Percentiles rank a stretch among this genome's conserved stretches.
phyloP scores from a whole-genome alignment of 1,140 invertebrate species.

The Phortica variegata region DNA sequence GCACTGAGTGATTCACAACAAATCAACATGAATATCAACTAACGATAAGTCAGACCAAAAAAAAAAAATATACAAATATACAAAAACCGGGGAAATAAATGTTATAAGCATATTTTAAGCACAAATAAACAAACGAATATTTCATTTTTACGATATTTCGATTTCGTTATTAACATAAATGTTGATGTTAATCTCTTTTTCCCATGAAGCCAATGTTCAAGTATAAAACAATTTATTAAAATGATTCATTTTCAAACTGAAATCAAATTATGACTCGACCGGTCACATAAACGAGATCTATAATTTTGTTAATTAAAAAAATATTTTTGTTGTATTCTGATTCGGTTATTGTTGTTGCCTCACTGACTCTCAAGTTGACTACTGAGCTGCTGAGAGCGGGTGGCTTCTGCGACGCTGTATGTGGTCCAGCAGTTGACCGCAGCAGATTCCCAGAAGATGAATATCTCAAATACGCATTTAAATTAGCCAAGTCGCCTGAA shows the following conservation, averaged over 20 bases:
- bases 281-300: too few species aligned
- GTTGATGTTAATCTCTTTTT: constrained; percentile 49
- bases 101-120: too few species aligned
- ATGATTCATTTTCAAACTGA: constrained; percentile 48
- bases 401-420: constrained; percentile 19
- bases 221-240: constrained; percentile 49
- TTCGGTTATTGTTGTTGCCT: too few species aligned
- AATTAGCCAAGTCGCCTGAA: constrained; percentile 37
- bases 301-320: too few species aligned
- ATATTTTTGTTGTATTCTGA: too few species aligned
- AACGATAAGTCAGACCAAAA: too few species aligned
- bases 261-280: too few species aligned
- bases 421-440: constrained; percentile 16
- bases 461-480: constrained; percentile 52
- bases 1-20: too few species aligned
- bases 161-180: constrained; percentile 47
- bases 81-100: too few species aligned
- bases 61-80: too few species aligned
- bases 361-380: neutral
- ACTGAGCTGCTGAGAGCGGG: constrained; percentile 26
- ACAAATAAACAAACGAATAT: constrained; percentile 36
- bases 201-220: constrained; percentile 36
- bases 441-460: constrained; percentile 48
- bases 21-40: too few species aligned
- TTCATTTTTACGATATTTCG: constrained; percentile 45